Evolutionary conservation across 2,113 vertebrate species (phyloP).

Genomic region (Dasyprocta punctata): DNA sequence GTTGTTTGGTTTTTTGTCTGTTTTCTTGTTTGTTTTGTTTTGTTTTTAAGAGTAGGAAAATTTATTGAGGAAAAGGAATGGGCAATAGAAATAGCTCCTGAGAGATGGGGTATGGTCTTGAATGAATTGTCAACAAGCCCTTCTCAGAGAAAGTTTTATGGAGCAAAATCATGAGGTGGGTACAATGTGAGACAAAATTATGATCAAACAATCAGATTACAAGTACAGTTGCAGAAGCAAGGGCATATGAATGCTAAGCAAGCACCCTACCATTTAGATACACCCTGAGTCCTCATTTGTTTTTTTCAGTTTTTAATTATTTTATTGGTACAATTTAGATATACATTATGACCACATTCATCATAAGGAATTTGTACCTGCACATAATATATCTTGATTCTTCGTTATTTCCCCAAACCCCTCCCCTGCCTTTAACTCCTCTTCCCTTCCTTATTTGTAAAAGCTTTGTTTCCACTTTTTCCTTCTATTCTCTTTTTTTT

Average conservation of each 20-base stretch:
- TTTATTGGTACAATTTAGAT: background rate
- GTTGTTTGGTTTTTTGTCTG: too few relatives aligned
- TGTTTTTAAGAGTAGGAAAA: background rate
- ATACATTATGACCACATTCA: background rate
- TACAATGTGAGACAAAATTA: background rate
- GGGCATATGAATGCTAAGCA: background rate
- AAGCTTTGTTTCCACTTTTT: background rate
- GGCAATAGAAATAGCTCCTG: too few relatives aligned
- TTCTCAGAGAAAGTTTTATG: background rate
- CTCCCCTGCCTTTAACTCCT: background rate
- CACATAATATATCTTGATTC: background rate
- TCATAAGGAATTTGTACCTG: background rate
- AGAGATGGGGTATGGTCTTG: background rate
- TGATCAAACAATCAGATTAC: background rate
- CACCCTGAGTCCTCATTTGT: background rate
- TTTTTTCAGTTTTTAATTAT: background rate
- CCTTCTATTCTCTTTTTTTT: background rate
- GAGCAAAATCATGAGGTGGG: background rate
- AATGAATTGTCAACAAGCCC: background rate
- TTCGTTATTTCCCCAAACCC: background rate
- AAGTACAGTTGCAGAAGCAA: background rate
- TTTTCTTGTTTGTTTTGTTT: too few relatives aligned
- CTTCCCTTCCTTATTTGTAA: background rate
- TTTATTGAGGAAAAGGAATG: background rate
- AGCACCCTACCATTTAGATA: background rate